phyloP scores from a whole-genome alignment of 2,797 vertebrate species.

The Pteropus rufus region DNA sequence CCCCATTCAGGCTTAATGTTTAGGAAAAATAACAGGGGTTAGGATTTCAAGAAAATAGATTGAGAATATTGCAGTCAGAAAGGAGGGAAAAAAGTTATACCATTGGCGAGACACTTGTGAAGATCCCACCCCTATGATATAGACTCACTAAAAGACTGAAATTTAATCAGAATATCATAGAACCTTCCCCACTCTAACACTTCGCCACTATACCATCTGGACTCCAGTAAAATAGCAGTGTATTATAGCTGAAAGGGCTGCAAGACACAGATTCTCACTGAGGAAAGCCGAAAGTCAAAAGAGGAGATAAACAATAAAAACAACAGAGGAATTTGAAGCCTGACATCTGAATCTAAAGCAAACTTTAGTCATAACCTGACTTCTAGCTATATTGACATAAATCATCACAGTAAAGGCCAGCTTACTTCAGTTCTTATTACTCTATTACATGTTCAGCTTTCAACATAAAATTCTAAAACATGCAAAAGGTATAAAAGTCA shows the following conservation, averaged over 20 bases:
- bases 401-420: not conserved
- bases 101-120: not conserved
- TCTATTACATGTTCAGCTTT: not conserved
- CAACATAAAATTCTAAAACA: not conserved
- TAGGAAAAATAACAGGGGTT: not conserved
- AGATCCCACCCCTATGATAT: not conserved
- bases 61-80: not conserved
- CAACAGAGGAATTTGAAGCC: not conserved
- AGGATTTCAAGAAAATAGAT: not conserved
- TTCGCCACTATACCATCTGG: not conserved
- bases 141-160: not conserved
- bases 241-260: not conserved
- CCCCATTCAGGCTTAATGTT: not conserved
- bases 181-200: not conserved
- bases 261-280: not conserved
- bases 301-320: not conserved
- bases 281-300: not conserved
- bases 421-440: not conserved
- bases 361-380: not conserved
- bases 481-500: not conserved
- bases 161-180: not conserved
- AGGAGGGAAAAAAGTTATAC: not conserved
- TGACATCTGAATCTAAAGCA: not conserved
- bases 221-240: not conserved
- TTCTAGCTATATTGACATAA: not conserved